Evolutionary conservation across 2,888 invertebrate genomes (phyloP).

Genomic region (Drosophila macrospina): DNA sequence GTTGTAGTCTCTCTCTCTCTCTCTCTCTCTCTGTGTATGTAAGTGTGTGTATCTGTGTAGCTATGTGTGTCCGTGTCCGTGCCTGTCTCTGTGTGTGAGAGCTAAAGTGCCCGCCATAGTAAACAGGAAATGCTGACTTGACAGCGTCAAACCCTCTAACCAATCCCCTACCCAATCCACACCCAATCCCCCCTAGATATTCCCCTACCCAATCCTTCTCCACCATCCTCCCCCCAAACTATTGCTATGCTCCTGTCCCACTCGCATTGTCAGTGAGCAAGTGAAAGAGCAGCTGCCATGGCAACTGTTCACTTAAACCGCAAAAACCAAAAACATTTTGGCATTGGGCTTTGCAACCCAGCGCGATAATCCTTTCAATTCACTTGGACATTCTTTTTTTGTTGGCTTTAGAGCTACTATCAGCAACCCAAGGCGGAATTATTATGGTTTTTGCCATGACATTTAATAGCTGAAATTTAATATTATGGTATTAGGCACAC

Average conservation of each 20-base stretch:
- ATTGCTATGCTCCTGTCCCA: neutral
- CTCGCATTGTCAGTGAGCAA: conserved; percentile 6
- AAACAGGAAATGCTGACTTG: conserved; percentile 66
- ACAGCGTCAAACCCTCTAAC: conserved; percentile 40
- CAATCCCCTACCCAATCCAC: neutral
- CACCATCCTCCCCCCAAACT: neutral
- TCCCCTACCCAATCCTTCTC: neutral
- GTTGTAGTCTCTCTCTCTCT: conserved; percentile 1
- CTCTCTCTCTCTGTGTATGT: too few relatives aligned
- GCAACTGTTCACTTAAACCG: conserved; percentile 47
- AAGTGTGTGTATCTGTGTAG: neutral
- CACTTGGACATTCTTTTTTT: conserved; percentile 48
- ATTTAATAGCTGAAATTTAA: conserved; percentile 32
- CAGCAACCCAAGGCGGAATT: neutral
- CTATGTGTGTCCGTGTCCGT: conserved; percentile 14
- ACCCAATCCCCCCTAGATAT: neutral
- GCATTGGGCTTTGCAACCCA: conserved; percentile 37
- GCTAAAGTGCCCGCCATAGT: conserved; percentile 44
- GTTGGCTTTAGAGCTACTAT: neutral
- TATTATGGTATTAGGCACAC: too few relatives aligned
- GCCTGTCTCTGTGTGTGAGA: conserved; percentile 3
- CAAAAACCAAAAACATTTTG: conserved; percentile 57
- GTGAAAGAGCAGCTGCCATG: conserved; percentile 28
- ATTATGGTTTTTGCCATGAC: conserved; percentile 13
- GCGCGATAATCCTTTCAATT: conserved; percentile 72